Evolutionary conservation across 1,140 invertebrate species (phyloP), one percentile per base, ranked within the genome.

Genomic region (Listronotus bonariensis): DNA sequence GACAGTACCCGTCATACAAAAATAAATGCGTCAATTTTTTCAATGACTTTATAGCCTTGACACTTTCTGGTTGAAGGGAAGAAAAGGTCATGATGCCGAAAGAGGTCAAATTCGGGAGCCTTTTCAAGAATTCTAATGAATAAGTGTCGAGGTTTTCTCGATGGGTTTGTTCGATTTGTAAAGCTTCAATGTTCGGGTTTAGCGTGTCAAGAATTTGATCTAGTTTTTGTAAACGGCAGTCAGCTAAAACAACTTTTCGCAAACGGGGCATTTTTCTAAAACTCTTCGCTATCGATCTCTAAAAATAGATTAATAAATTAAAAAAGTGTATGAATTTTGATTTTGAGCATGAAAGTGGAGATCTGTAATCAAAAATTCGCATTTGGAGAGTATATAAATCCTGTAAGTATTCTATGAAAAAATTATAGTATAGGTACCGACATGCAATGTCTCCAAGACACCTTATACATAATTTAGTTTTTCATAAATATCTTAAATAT

Each of bases 111-210:
- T 45, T 45, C 2, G 42, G 42, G 15, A 45, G 17, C 7, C 15
- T 45, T 8, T 14, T 17, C 4, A 45, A 2, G 7, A 45, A 45
- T 14, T 45, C 42, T 15, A 45, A 8, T 15, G 12, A 45, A 45
- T 45, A 45, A n/a, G 15, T 12, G 5, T 45, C 42, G 14, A 17
- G 42, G 7, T 5, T 15, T 17, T 45, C 42, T 15, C 42, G 5
- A 17, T 45, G 42, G 42, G 42, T 45, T 17, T 45, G 42, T 45
- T 45, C 42, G n/a, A 45, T 45, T 5, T 45, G 42, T 17, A 45
- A 14, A 3, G 7, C 11, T 45, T 45, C 42, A 14, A 45, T 14
- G 7, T 45, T 17, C 15, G 42, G 42, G 7, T n/a, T n/a, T 12
- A 45, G 7, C 3, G 17, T 14, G 17, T 45, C 15, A 8, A 15